Percentiles rank a stretch among this genome's conserved stretches.
Conservation (phyloP, 2,113 vertebrate genomes). For the Dermatemys mawii region DNA sequence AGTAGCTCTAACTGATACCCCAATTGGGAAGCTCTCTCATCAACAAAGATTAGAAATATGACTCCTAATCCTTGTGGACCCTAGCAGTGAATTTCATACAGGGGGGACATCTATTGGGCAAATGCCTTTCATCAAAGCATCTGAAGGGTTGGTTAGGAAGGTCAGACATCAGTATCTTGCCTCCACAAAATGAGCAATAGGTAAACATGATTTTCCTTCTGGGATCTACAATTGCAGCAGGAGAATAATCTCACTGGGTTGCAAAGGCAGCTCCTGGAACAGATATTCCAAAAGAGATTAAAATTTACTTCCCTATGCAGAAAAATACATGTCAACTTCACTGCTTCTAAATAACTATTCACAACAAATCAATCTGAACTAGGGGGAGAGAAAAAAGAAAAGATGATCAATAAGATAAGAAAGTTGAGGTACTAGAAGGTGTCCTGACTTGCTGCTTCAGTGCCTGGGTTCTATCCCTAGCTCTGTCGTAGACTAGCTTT, state of each 20-base stretch:
- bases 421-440: background rate
- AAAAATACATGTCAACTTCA: rapidly evolving
- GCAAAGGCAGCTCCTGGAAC: background rate
- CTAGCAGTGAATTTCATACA: background rate
- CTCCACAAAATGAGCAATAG: background rate
- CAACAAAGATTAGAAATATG: background rate
- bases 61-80: background rate
- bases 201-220: background rate
- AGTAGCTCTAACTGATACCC: background rate
- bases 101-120: background rate
- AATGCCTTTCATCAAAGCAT: background rate
- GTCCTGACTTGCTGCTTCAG: background rate
- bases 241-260: background rate
- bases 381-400: background rate
- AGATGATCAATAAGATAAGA: background rate
- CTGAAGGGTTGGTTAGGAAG: background rate
- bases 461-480: constrained; percentile 18
- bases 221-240: background rate
- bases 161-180: background rate
- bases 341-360: background rate
- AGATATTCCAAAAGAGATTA: background rate
- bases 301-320: background rate
- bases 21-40: constrained; percentile 30
- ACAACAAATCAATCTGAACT: background rate
- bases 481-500: background rate